A percentile compares a stretch with the other conserved stretches of the same genome.
These are phyloP conservation scores for Phoenicopterus ruber DNA, from an alignment of 2,113 vertebrate species.

Conservation along the genomic window DNA sequence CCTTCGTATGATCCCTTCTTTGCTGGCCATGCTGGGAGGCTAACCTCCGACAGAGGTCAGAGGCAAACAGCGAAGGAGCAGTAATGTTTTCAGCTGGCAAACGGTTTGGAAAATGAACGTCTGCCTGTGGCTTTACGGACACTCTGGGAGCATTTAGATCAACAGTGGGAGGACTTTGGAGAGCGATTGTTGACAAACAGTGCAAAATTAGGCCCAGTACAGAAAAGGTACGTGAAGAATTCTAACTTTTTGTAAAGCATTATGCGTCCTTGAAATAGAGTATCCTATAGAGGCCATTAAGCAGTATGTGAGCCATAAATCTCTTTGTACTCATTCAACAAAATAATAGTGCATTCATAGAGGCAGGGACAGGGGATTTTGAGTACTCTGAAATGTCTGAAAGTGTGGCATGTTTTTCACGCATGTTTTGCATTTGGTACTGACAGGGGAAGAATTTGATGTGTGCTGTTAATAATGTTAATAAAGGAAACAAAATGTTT, in stretches of 20 bases:
- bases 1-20: background rate
- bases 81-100: conserved; percentile 11
- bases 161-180: background rate
- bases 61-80: background rate
- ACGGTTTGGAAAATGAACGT: background rate
- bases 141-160: background rate
- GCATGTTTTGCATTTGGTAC: background rate
- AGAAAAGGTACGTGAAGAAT: background rate
- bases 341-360: background rate
- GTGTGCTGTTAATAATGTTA: background rate
- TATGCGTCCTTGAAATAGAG: background rate
- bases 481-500: background rate
- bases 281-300: background rate
- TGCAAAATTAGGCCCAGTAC: background rate
- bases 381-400: background rate
- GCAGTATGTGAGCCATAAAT: conserved; percentile 5
- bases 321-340: background rate
- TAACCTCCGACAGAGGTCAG: conserved; percentile 8
- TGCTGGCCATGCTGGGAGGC: background rate
- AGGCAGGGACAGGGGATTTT: background rate
- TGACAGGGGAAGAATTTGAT: background rate
- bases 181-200: background rate
- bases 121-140: background rate
- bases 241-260: background rate
- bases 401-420: background rate